A percentile compares a stretch with the other conserved stretches of the same genome.
phyloP scores from a whole-genome alignment of 2,113 vertebrate genomes.

The Gambusia holbrooki region DNA sequence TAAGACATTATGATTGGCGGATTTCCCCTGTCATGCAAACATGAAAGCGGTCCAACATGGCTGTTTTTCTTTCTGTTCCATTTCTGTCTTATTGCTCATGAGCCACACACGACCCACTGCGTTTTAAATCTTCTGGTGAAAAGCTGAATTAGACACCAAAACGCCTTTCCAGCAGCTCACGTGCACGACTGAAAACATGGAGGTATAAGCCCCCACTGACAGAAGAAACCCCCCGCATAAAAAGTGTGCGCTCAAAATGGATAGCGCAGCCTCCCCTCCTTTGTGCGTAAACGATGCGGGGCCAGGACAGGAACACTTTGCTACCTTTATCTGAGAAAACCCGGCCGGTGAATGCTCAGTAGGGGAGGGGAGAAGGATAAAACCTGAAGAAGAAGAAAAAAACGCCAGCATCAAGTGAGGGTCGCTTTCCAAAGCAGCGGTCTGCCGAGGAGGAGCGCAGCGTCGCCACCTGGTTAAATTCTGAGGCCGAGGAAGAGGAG shows the following conservation, averaged over 20 bases:
- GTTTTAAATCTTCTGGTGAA: background rate
- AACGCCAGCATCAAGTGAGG: background rate
- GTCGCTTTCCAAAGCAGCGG: slow-evolving; percentile 6
- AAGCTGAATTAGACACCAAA: background rate
- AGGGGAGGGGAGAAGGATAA: background rate
- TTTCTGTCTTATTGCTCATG: background rate
- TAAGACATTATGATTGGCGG: background rate
- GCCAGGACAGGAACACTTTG: slow-evolving; percentile 64
- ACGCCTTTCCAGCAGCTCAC: background rate
- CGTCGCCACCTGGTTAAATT: slow-evolving; percentile 46
- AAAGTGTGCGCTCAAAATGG: slow-evolving; percentile 25
- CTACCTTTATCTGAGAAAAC: slow-evolving; percentile 64
- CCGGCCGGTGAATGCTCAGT: slow-evolving; percentile 43
- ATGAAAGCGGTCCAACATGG: slow-evolving; percentile 11
- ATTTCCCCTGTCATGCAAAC: background rate
- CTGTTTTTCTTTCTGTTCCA: background rate
- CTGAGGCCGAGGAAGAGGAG: slow-evolving; percentile 59
- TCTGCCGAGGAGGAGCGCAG: slow-evolving; percentile 48
- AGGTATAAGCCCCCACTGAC: background rate
- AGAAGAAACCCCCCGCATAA: background rate
- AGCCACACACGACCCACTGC: too few relatives aligned
- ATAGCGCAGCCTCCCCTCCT: slow-evolving; percentile 71
- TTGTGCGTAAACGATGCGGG: slow-evolving; percentile 76
- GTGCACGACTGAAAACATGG: background rate
- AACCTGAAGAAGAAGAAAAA: background rate